Conservation (phyloP, 1,140 invertebrate genomes). For the Sitophilus oryzae region DNA sequence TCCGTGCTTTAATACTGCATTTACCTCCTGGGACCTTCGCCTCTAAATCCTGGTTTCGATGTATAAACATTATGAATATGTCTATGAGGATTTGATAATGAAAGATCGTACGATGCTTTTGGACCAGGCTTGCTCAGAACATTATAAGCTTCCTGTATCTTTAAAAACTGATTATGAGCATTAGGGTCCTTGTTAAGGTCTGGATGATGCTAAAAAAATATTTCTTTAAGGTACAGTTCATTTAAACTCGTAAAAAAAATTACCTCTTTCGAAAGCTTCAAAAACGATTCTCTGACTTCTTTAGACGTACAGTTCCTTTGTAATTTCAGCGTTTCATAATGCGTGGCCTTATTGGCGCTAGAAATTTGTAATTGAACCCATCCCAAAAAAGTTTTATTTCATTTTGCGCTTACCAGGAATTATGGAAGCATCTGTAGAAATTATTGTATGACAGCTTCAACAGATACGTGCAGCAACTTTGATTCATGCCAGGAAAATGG, state of each 20-base stretch:
- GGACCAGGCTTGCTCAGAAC: slow-evolving; percentile 46
- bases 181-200: slow-evolving; percentile 45
- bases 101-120: slow-evolving; percentile 47
- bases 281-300: slow-evolving; percentile 45
- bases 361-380: not conserved
- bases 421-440: slow-evolving; percentile 2
- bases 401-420: slow-evolving; percentile 4
- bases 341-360: slow-evolving; percentile 13
- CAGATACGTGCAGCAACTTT: slow-evolving; percentile 4
- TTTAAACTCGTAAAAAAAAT: too few relatives aligned
- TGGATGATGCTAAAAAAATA: slow-evolving; percentile 47
- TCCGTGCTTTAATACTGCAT: slow-evolving; percentile 2
- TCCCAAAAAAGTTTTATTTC: not conserved
- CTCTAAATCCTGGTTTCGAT: too few relatives aligned
- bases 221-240: slow-evolving; percentile 11
- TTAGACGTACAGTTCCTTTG: slow-evolving; percentile 39
- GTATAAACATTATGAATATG: not conserved
- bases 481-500: slow-evolving; percentile 7
- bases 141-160: slow-evolving; percentile 52
- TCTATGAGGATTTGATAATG: slow-evolving; percentile 20
- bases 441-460: not conserved
- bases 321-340: slow-evolving; percentile 47
- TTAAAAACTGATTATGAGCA: slow-evolving; percentile 48
- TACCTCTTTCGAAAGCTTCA: slow-evolving; percentile 47
- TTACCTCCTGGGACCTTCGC: slow-evolving; percentile 3